These are phyloP conservation scores for Caenorhabditis zanzibari DNA, from an alignment of 2,888 invertebrate genomes.

Conservation along the genomic window DNA sequence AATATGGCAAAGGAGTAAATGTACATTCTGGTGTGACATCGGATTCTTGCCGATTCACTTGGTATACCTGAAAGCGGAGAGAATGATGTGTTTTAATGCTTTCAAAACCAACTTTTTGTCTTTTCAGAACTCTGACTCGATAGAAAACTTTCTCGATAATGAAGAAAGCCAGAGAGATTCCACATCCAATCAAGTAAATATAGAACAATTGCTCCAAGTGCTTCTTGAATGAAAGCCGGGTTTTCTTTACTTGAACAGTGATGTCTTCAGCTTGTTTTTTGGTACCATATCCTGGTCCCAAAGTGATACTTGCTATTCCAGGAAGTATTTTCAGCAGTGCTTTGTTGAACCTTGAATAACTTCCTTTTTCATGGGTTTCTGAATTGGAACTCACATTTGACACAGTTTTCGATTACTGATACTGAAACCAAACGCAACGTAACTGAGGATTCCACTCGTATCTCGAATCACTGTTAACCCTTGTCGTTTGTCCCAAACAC, in stretches of 20 bases:
- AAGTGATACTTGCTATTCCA: slow-evolving; percentile 70
- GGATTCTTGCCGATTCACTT: slow-evolving; percentile 56
- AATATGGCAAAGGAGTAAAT: slow-evolving; percentile 59
- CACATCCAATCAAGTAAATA: slow-evolving; percentile 65
- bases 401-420: slow-evolving; percentile 69
- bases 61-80: slow-evolving; percentile 44
- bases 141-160: slow-evolving; percentile 55
- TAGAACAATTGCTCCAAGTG: slow-evolving; percentile 72
- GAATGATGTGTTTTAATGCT: background rate
- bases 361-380: background rate
- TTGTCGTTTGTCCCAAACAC: slow-evolving; percentile 69
- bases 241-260: slow-evolving; percentile 68
- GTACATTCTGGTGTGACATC: slow-evolving; percentile 47
- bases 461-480: slow-evolving; percentile 71
- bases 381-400: slow-evolving; percentile 46
- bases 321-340: slow-evolving; percentile 72
- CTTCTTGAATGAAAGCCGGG: slow-evolving; percentile 59
- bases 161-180: slow-evolving; percentile 50
- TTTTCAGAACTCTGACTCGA: slow-evolving; percentile 42
- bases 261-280: slow-evolving; percentile 68
- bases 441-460: slow-evolving; percentile 70
- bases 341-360: slow-evolving; percentile 74
- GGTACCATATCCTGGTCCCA: slow-evolving; percentile 70
- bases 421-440: slow-evolving; percentile 74
- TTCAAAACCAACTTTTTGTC: slow-evolving; percentile 42